Conservation (phyloP, 2,888 invertebrate species). For the Noctua pronuba region DNA sequence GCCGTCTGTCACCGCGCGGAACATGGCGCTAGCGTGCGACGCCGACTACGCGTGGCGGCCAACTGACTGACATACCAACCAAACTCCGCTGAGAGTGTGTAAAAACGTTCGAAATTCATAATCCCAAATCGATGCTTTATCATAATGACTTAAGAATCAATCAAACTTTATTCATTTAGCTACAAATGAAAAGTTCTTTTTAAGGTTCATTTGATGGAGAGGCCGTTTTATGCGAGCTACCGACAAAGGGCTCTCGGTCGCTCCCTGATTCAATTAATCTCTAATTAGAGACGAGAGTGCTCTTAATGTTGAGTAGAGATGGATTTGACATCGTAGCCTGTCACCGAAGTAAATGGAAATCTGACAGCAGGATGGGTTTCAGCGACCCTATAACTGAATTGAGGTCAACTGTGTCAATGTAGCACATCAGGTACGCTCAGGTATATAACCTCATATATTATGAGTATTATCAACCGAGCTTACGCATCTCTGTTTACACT, state of each 20-base stretch:
- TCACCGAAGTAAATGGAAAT: conserved; percentile 86
- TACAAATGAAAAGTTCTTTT: conserved; percentile 62
- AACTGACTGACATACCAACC: conserved; percentile 77
- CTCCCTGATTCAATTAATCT: conserved; percentile 88
- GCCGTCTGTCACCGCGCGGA: conserved; percentile 86
- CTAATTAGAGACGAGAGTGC: conserved; percentile 89
- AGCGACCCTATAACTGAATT: conserved; percentile 75
- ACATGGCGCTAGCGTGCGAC: conserved; percentile 85
- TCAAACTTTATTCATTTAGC: conserved; percentile 45
- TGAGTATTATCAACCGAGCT: conserved; percentile 8
- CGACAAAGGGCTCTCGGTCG: conserved; percentile 81
- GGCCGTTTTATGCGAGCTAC: conserved; percentile 73
- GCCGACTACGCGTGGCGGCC: conserved; percentile 83
- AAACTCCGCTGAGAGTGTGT: conserved; percentile 66
- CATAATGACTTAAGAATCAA: conserved; percentile 46
- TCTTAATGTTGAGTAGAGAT: conserved; percentile 86
- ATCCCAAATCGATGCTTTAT: conserved; percentile 58
- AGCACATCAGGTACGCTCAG: conserved; percentile 38
- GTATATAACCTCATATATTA: conserved; percentile 48
- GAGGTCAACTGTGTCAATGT: conserved; percentile 77
- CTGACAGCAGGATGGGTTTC: conserved; percentile 82
- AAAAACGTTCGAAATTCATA: conserved; percentile 72
- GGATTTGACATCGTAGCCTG: conserved; percentile 86
- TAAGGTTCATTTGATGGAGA: conserved; percentile 62
- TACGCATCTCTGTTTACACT: conserved; percentile 16